Conservation (phyloP, 1,140 invertebrate genomes). For the Amyelois transitella region DNA sequence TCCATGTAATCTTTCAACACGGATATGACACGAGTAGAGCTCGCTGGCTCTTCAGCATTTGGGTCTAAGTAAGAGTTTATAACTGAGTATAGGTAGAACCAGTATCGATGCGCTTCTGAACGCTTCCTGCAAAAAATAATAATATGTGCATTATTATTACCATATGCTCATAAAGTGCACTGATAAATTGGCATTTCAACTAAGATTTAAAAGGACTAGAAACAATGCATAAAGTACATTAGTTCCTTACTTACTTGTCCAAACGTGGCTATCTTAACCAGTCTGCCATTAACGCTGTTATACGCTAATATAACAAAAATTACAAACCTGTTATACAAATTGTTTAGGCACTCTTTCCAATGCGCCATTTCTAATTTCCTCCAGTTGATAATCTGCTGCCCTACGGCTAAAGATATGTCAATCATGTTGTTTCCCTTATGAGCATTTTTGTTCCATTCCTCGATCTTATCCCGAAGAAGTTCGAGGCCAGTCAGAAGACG, state of each 20-base stretch:
- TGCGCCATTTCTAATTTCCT: conserved; percentile 90
- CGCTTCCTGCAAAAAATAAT: conserved; percentile 70
- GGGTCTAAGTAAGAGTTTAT: conserved; percentile 67
- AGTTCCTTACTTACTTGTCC: too few species aligned
- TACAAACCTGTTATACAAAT: conserved; percentile 72
- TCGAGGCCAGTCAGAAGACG: conserved; percentile 94
- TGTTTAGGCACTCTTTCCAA: conserved; percentile 87
- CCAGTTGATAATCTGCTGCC: conserved; percentile 91
- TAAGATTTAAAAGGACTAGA: too few species aligned
- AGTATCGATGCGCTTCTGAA: conserved; percentile 85
- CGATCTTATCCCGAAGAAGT: conserved; percentile 86
- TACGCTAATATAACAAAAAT: not conserved
- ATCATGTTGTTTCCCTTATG: conserved; percentile 89
- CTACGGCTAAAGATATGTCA: conserved; percentile 81
- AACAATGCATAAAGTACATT: too few species aligned
- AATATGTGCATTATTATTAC: too few species aligned
- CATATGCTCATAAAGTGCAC: too few species aligned
- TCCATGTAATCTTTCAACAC: conserved; percentile 90
- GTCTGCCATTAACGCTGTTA: too few species aligned
- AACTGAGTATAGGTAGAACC: conserved; percentile 90
- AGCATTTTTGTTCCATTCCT: conserved; percentile 95
- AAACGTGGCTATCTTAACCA: too few species aligned
- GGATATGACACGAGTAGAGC: conserved; percentile 60
- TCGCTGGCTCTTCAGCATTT: conserved; percentile 13
- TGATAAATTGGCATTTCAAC: too few species aligned